These are phyloP conservation scores for Cephus nigrinus DNA, from an alignment of 2,888 invertebrate species.

Conservation along the genomic window DNA sequence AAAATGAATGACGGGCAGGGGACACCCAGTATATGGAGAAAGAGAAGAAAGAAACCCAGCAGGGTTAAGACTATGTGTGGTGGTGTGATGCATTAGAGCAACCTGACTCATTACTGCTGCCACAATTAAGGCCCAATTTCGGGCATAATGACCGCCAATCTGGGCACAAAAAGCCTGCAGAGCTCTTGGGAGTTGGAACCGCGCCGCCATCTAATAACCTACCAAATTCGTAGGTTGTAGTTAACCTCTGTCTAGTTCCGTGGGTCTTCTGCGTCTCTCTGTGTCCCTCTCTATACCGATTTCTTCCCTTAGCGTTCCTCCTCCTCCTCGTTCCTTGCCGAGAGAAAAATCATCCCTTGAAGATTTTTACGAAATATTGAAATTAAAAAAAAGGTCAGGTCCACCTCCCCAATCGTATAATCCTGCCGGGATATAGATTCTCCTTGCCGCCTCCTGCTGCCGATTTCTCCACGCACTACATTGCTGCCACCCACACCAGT, in stretches of 20 bases:
- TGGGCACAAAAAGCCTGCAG: slow-evolving; percentile 52
- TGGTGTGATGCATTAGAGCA: slow-evolving; percentile 57
- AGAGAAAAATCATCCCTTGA: not conserved
- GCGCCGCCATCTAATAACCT: slow-evolving; percentile 53
- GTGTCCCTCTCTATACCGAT: too few species aligned
- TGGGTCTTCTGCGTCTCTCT: not conserved
- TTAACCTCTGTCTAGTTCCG: slow-evolving; percentile 6
- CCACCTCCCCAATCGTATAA: not conserved
- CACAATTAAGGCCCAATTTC: slow-evolving; percentile 65
- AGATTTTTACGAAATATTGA: not conserved
- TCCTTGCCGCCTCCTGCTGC: not conserved
- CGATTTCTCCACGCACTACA: not conserved
- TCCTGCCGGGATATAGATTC: not conserved
- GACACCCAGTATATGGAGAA: slow-evolving; percentile 48
- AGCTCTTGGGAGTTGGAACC: slow-evolving; percentile 40
- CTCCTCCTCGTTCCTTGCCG: not conserved
- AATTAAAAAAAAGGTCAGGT: not conserved
- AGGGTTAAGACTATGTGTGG: slow-evolving; percentile 34
- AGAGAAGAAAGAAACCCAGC: not conserved
- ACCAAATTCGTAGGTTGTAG: slow-evolving; percentile 42
- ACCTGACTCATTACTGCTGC: slow-evolving; percentile 60
- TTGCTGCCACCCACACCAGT: not conserved
- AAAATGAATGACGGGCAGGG: slow-evolving; percentile 9
- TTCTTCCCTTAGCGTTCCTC: not conserved
- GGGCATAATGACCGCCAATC: slow-evolving; percentile 61